Evolutionary conservation across 1,140 invertebrate genomes (phyloP), one percentile per base, ranked within the genome.

Genomic region (Telenomus remus): DNA sequence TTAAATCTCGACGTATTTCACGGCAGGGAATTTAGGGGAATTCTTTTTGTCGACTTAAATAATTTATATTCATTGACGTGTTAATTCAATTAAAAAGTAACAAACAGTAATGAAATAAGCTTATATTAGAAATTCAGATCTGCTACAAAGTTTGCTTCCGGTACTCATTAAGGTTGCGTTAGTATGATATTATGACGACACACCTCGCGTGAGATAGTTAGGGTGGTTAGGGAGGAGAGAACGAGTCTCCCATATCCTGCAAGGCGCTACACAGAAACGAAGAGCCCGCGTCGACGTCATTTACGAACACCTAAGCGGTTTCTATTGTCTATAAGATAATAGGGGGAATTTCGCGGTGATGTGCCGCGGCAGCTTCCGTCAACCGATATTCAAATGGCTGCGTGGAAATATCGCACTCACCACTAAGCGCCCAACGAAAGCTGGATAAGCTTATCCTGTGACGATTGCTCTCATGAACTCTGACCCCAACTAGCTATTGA

Each of bases 331-430:
- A 86, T 85, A 80, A 82, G 81, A 86, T 86, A 87, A 87, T 87
- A 79, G 85, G 85, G n/a, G 85, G 87, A 88, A 88, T 88, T 86
- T 87, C 81, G 85, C 80, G 83, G 85, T 85, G 84, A 86, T 85
- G 87, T 81, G 82, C 85, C 80, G 81, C 80, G 80, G 82, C 84
- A 79, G 80, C 80, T 81, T 79, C 70, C 61, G 71, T 76, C 76
- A 81, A 81, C 81, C 78, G 79, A 86, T 85, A 87, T 85, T 86
- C 84, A 85, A 86, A 87, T 85, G 82, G 81, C 78, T 77, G 80
- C 80, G 79, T 81, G 79, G 79, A 82, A 82, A 85, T 83, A 84
- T 82, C 61, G 76, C 75, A 56, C 59, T 51, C 49, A 63, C 74
- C 66, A 13, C 43, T 65, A 56, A 60, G 73, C 63, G 80, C 79